phyloP scores from a whole-genome alignment of 2,113 vertebrate genomes.

The Donacobius atricapilla region DNA sequence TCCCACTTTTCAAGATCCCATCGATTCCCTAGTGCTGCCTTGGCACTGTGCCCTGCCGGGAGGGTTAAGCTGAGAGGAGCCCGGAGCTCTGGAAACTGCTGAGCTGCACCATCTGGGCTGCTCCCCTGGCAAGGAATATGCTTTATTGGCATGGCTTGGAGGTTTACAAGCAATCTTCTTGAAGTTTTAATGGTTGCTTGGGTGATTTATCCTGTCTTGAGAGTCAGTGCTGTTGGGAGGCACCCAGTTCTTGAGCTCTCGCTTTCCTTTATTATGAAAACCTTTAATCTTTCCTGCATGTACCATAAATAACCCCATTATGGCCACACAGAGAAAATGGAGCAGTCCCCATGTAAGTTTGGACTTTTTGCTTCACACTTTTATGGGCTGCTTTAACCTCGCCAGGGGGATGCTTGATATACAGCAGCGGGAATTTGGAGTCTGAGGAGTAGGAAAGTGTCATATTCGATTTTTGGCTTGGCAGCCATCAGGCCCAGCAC shows the following conservation, averaged over 20 bases:
- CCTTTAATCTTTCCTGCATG: conserved; percentile 77
- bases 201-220: conserved; percentile 77
- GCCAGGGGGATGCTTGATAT: not conserved
- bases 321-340: conserved; percentile 74
- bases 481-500: not conserved
- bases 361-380: conserved; percentile 49
- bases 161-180: conserved; percentile 78
- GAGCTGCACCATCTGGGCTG: conserved; percentile 61
- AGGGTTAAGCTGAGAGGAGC: conserved; percentile 43
- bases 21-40: conserved; percentile 17
- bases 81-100: conserved; percentile 43
- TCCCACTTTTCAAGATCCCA: not conserved
- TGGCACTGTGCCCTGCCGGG: conserved; percentile 5
- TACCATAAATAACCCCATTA: conserved; percentile 78
- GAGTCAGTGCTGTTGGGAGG: conserved; percentile 69
- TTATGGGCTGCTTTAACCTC: conserved; percentile 62
- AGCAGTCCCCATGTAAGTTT: conserved; percentile 41
- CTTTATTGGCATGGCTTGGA: conserved; percentile 65
- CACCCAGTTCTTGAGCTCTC: conserved; percentile 61
- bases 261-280: conserved; percentile 76
- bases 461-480: not conserved
- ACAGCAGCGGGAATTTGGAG: not conserved
- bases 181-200: conserved; percentile 79
- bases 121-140: conserved; percentile 46
- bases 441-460: not conserved